Evolutionary conservation across 2,113 vertebrate genomes (phyloP), one percentile per base, ranked within the genome.

Genomic region (Chaenocephalus aceratus): DNA sequence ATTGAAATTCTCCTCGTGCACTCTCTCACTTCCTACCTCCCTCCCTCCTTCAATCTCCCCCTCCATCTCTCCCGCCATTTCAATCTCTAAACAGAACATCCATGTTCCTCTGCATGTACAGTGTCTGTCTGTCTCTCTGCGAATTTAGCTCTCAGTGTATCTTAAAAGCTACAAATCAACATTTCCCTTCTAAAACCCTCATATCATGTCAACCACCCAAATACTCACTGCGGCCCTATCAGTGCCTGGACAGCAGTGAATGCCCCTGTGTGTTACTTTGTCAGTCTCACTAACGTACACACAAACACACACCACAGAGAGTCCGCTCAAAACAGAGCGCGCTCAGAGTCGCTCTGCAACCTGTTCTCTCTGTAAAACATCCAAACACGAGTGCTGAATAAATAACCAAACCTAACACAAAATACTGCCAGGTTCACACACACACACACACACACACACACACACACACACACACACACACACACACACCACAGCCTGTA

Each of bases 1-100:
- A 95, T 95, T 95, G 92, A 95, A 95, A 95, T 95, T 95, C 94
- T 93, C 88, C 92, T 95, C 93, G 93, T 94, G 90, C 89, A 89
- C 80, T 80, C 91, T 81, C 90, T 92, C 89, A 87, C 77, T 86
- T 86, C 80, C 88, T 88, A 83, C 82, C 93, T 86, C 78, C 86
- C 84, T 92, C 76, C 86, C 89, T 87, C 71, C 87, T 82, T 88
- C 87, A 83, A 83, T 90, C 88, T 89, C 81, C 67, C 81, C 69
- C 87, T 83, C 88, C 86, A 91, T 93, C 84, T 80, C 89, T 90
- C 61, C 82, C 83, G 64, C 90, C 90, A 92, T 92, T 92, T 91
- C 84, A 86, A 88, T 89, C 82, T 88, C 72, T 75, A 76, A 77
- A 67, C 73, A 79, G 65, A 84, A 90, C 83, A 85, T 89, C 84